These are phyloP conservation scores for Paraescarpia echinospica DNA, from an alignment of 1,140 invertebrate species.

Conservation along the genomic window DNA sequence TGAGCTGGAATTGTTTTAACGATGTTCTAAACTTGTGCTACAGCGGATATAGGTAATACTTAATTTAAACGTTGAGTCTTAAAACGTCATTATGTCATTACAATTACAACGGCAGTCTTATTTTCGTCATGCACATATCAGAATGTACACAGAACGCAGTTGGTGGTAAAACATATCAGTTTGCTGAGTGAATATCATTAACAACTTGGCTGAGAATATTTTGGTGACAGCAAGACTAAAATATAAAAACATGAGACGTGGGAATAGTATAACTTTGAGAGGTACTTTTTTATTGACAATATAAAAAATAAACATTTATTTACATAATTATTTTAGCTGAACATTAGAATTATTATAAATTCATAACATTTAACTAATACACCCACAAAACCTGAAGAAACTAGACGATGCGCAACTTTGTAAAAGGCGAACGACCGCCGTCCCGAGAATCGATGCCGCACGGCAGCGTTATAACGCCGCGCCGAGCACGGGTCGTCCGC, in stretches of 20 bases:
- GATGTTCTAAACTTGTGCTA: not conserved
- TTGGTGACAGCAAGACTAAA: not conserved
- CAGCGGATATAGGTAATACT: not conserved
- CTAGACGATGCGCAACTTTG: not conserved
- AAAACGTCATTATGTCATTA: not conserved
- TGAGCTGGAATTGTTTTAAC: not conserved
- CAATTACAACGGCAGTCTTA: not conserved
- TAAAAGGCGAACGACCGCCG: not conserved
- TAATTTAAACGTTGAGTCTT: not conserved
- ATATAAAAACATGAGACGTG: not conserved
- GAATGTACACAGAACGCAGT: not conserved
- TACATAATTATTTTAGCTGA: not conserved
- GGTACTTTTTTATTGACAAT: not conserved
- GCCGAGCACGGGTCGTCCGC: not conserved
- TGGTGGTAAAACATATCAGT: not conserved
- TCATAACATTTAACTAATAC: not conserved
- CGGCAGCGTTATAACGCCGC: not conserved
- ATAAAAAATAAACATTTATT: not conserved
- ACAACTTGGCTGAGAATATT: not conserved
- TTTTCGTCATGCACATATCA: not conserved
- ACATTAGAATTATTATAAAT: not conserved
- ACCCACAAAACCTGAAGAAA: not conserved
- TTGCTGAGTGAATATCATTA: not conserved
- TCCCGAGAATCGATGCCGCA: not conserved
- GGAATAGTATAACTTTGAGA: not conserved